Evolutionary conservation across 1,140 invertebrate species (phyloP).

Genomic region (Metopolophium dirhodum): DNA sequence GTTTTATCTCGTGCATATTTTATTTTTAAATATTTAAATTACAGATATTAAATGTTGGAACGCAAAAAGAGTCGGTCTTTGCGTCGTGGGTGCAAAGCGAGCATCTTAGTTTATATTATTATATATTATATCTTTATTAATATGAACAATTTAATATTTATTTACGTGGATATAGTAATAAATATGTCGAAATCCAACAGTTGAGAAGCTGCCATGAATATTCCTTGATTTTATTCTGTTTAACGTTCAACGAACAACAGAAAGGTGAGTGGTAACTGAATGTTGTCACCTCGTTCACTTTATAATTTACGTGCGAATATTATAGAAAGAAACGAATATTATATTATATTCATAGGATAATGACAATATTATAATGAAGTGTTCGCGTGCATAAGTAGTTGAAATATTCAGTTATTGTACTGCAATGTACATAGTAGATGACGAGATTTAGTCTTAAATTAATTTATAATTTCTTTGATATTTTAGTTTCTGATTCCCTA

Average conservation of each 20-base stretch:
- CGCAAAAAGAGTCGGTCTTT: background rate
- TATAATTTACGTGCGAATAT: background rate
- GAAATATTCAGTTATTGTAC: background rate
- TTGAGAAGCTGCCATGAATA: background rate
- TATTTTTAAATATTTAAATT: background rate
- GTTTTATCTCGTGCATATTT: background rate
- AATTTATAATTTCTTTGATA: background rate
- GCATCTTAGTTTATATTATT: background rate
- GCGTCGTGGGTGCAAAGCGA: background rate
- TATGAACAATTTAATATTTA: background rate
- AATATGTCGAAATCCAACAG: background rate
- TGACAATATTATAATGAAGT: background rate
- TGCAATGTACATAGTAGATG: background rate
- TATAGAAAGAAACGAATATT: background rate
- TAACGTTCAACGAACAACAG: background rate
- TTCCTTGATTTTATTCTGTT: background rate
- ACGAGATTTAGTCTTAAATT: background rate
- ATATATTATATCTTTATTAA: background rate
- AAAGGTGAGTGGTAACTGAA: no score
- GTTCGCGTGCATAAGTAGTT: background rate
- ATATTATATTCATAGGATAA: background rate
- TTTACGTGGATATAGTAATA: background rate
- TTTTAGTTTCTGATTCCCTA: background rate
- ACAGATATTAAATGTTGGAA: background rate
- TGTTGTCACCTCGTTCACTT: background rate